Conservation (phyloP, 2,888 invertebrate species). For the Torymus auratus region DNA sequence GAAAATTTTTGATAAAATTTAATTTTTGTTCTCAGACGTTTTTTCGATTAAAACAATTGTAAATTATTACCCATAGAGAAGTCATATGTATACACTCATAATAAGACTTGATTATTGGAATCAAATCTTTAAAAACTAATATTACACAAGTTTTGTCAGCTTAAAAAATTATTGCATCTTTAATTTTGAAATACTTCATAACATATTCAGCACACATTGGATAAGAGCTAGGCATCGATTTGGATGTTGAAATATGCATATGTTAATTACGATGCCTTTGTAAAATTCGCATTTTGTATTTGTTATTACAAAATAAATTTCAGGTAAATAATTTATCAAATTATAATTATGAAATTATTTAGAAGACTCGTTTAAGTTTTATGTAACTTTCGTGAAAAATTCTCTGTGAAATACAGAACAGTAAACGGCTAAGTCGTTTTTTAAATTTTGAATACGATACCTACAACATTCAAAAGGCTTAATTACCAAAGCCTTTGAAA, state of each 20-base stretch:
- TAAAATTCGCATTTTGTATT: slow-evolving; percentile 6
- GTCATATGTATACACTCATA: too few species aligned
- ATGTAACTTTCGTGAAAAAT: too few species aligned
- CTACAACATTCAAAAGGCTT: too few species aligned
- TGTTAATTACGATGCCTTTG: slow-evolving; percentile 44
- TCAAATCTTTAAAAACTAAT: too few species aligned
- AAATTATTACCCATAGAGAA: too few species aligned
- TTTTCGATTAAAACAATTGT: too few species aligned
- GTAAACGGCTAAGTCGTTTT: too few species aligned
- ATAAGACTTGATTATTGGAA: too few species aligned
- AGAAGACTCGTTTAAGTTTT: not conserved
- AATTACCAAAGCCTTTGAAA: too few species aligned
- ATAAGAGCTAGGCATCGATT: slow-evolving; percentile 15
- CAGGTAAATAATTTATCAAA: not conserved
- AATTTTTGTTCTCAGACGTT: not conserved
- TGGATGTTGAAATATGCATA: slow-evolving; percentile 32
- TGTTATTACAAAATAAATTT: not conserved
- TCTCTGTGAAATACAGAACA: too few species aligned
- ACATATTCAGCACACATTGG: slow-evolving; percentile 22
- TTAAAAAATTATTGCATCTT: not conserved
- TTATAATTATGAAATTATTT: not conserved
- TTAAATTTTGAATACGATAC: too few species aligned
- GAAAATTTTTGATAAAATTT: not conserved
- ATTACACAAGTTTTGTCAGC: too few species aligned
- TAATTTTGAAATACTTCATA: slow-evolving; percentile 27